phyloP scores from a whole-genome alignment of 2,113 vertebrate species.

The Rhinopithecus roxellana region DNA sequence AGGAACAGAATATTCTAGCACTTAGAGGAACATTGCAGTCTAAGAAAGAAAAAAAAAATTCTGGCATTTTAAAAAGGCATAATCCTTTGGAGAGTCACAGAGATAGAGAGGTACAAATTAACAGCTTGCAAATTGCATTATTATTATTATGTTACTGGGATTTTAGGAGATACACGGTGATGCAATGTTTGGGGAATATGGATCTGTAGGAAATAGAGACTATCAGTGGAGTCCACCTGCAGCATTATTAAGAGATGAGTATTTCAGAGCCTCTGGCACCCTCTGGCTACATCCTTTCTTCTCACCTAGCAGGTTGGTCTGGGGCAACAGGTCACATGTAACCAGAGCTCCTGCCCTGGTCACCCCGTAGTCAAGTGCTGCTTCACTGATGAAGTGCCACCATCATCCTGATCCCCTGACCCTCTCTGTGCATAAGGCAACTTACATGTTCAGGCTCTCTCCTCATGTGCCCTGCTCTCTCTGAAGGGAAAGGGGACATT shows the following conservation, averaged over 20 bases:
- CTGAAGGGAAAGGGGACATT: background rate
- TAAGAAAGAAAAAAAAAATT: background rate
- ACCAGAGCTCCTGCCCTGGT: background rate
- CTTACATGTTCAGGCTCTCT: background rate
- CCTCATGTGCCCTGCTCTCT: background rate
- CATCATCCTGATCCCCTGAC: background rate
- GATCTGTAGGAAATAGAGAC: background rate
- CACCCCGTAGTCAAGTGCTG: background rate
- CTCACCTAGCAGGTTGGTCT: background rate
- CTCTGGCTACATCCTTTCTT: background rate
- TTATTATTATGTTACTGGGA: background rate
- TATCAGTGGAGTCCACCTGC: background rate
- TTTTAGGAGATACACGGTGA: constrained; percentile 29
- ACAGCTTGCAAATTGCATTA: background rate
- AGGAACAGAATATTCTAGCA: constrained; percentile 66
- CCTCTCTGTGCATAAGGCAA: background rate
- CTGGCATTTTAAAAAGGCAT: constrained; percentile 24
- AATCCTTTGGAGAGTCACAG: constrained; percentile 39
- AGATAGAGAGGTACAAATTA: constrained; percentile 10
- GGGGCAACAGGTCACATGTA: background rate
- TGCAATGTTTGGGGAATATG: background rate
- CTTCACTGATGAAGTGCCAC: background rate
- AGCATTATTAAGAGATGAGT: background rate
- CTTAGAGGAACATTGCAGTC: constrained; percentile 47
- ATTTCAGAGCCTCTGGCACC: background rate